These are phyloP conservation scores for Polyergus mexicanus DNA, from an alignment of 1,140 invertebrate genomes.

Conservation along the genomic window DNA sequence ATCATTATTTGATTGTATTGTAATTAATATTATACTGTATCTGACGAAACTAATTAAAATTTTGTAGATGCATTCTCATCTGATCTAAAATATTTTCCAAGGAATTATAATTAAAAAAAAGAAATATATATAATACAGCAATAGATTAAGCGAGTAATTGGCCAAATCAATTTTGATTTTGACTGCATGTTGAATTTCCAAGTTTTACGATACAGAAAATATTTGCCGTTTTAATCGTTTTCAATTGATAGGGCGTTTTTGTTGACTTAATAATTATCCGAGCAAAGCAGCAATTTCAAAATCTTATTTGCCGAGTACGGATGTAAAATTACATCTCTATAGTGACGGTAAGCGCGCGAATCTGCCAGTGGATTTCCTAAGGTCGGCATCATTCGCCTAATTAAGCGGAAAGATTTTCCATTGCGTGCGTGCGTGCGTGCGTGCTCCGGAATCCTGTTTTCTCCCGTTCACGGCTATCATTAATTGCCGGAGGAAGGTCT, in stretches of 20 bases:
- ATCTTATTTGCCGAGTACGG: not conserved
- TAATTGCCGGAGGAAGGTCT: slow-evolving; percentile 58
- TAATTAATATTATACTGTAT: not conserved
- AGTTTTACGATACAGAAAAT: not conserved
- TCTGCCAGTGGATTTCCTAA: slow-evolving; percentile 2
- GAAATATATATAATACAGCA: not conserved
- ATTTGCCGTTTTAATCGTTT: not conserved
- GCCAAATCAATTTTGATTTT: not conserved
- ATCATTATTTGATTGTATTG: slow-evolving; percentile 15
- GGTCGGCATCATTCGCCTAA: slow-evolving; percentile 31
- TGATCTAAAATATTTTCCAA: not conserved
- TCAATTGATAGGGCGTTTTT: not conserved
- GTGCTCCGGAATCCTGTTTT: slow-evolving; percentile 48
- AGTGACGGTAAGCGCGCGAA: not conserved
- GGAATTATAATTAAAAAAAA: not conserved
- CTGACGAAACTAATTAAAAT: not conserved
- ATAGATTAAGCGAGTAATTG: not conserved
- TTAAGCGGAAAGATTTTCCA: slow-evolving; percentile 46
- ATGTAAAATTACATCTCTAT: slow-evolving; percentile 26
- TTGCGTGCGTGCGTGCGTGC: not conserved
- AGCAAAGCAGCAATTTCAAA: not conserved
- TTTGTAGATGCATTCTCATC: not conserved
- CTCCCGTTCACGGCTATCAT: slow-evolving; percentile 17
- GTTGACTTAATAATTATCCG: slow-evolving; percentile 17
- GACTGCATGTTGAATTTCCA: not conserved